phyloP scores from a whole-genome alignment of 2,888 invertebrate genomes.

The Luffia ferchaultella region DNA sequence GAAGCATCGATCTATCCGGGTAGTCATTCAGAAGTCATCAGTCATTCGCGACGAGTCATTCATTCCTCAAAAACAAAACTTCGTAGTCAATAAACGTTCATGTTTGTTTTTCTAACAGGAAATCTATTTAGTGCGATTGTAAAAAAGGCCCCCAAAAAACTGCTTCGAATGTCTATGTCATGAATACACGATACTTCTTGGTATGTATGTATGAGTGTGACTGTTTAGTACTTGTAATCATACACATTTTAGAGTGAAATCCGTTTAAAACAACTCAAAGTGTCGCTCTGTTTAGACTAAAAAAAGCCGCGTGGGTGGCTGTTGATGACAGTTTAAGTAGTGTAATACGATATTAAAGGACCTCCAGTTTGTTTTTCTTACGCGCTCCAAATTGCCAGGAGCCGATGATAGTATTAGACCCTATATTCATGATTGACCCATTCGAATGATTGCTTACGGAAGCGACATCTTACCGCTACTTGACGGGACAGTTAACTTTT shows the following conservation, averaged over 20 bases:
- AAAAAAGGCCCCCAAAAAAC: too few relatives aligned
- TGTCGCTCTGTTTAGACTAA: too few relatives aligned
- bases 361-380: slow-evolving; percentile 53
- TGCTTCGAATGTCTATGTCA: too few relatives aligned
- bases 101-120: slow-evolving; percentile 65
- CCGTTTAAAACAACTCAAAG: too few relatives aligned
- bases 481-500: too few relatives aligned
- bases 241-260: too few relatives aligned
- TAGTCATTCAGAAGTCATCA: slow-evolving; percentile 56
- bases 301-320: slow-evolving; percentile 46
- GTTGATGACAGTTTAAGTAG: slow-evolving; percentile 63
- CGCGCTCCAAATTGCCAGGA: slow-evolving; percentile 43
- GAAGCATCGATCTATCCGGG: slow-evolving; percentile 1
- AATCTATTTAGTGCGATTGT: slow-evolving; percentile 45
- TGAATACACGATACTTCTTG: too few relatives aligned
- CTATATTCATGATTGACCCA: too few relatives aligned
- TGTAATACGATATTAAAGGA: slow-evolving; percentile 46
- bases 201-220: too few relatives aligned
- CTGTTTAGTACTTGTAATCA: too few relatives aligned
- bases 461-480: too few relatives aligned
- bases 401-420: slow-evolving; percentile 47
- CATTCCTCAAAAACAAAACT: slow-evolving; percentile 31
- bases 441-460: slow-evolving; percentile 26
- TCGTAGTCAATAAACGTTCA: slow-evolving; percentile 53
- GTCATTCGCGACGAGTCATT: slow-evolving; percentile 53